These are phyloP conservation scores for Drosophila guanche DNA, from an alignment of 1,140 invertebrate species.

Conservation along the genomic window DNA sequence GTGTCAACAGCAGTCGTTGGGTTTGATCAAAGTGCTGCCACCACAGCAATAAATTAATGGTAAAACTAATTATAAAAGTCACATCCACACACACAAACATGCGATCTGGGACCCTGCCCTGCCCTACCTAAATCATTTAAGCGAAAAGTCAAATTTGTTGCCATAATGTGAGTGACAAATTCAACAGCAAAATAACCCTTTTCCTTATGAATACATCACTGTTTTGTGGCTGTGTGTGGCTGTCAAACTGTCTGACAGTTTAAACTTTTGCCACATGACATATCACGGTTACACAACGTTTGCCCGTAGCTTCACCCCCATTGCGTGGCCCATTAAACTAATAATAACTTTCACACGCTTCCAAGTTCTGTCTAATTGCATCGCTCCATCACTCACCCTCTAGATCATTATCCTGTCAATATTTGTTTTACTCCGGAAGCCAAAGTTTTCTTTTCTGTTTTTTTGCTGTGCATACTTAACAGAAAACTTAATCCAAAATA, in stretches of 20 bases:
- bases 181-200: slow-evolving; percentile 14
- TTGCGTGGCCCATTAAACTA: slow-evolving; percentile 34
- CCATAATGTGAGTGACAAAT: slow-evolving; percentile 28
- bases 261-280: slow-evolving; percentile 45
- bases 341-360: slow-evolving; percentile 41
- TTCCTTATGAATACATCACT: slow-evolving; percentile 27
- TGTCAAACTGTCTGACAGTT: slow-evolving; percentile 31
- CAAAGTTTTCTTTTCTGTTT: slow-evolving; percentile 6
- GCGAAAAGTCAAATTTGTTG: slow-evolving; percentile 41
- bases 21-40: slow-evolving; percentile 27
- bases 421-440: slow-evolving; percentile 17
- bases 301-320: background rate
- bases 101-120: too few relatives aligned
- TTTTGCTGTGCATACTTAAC: slow-evolving; percentile 44
- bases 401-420: slow-evolving; percentile 38
- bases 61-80: slow-evolving; percentile 47
- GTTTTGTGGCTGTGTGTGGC: background rate
- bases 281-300: slow-evolving; percentile 42
- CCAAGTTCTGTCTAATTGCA: background rate
- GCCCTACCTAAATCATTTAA: slow-evolving; percentile 22
- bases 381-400: background rate
- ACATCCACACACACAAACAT: background rate
- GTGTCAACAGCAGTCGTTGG: slow-evolving; percentile 30
- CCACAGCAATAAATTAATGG: slow-evolving; percentile 45
- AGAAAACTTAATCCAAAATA: slow-evolving; percentile 53